Base-by-base conservation (phyloP, 2,888 invertebrate species). In the Acleris sparsana region DNA sequence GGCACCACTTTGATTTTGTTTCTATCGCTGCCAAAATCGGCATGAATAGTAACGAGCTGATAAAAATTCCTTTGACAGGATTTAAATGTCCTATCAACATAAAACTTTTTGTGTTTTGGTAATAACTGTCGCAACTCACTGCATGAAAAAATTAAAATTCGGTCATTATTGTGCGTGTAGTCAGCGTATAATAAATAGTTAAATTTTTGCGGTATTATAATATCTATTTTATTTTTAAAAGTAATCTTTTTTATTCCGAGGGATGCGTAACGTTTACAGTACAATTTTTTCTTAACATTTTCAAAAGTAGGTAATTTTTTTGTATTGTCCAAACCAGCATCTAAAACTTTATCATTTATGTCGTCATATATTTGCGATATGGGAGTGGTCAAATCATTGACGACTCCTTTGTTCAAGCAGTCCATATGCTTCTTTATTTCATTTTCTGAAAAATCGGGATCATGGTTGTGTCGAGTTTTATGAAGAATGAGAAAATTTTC, bases 351-450 rank as follows among this genome's bases (percentile, higher is more conserved):
- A 39, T 39, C 13, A 39, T 39, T 39, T 39, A 39, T 39, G 39
- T 13, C 13, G 11, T 39, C 39, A 3, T 39, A 39, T 39, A 39
- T 39, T 2, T 39, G 39, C 13, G 55, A 62, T 55, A 55, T 55
- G 48, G 62, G 62, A 33, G 55, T 62, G 16, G 18, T 49, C 46
- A 62, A 56, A 56, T 62, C 56, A 51, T 22, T 22, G 22, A 22
- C 22, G 22, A 22, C 22, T 22, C 22, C 22, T 62, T 62, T 33
- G 56, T 62, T 25, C 51, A 62, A 33, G 56, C 55, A 55, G 62
- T 62, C 62, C 62, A 62, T 55, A 39, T 49, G 39, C 55, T 62
- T 62, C 22, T 62, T 62, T 13, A 55, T 48, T 62, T 62, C 44
- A 62, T 62, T 62, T 25, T 53, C 44, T 25, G 61, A 52, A 62